A percentile compares a stretch with the other conserved stretches of the same genome.
phyloP scores from a whole-genome alignment of 2,888 invertebrate species.

The Leucoptera coffeella region DNA sequence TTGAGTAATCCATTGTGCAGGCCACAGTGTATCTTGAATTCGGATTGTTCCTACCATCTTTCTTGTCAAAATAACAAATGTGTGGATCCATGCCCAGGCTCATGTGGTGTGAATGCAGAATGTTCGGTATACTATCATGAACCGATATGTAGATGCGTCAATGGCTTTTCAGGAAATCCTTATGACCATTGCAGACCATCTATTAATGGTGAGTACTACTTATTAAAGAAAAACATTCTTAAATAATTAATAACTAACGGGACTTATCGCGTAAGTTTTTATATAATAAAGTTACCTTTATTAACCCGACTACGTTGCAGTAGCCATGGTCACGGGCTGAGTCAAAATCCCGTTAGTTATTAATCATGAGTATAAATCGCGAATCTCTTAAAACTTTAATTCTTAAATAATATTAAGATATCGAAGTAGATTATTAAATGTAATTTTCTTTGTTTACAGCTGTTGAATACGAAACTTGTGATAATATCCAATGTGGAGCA shows the following conservation, averaged over 20 bases:
- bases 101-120: conserved; percentile 68
- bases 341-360: neutral
- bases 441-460: conserved; percentile 21
- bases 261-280: no score
- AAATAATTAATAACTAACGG: conserved; percentile 2
- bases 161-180: conserved; percentile 67
- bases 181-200: conserved; percentile 67
- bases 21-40: conserved; percentile 76
- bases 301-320: no score
- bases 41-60: conserved; percentile 72
- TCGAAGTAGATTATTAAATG: conserved; percentile 2
- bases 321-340: no score
- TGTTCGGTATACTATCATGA: conserved; percentile 67
- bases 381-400: no score
- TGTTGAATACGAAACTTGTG: conserved; percentile 51
- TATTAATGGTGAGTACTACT: conserved; percentile 37
- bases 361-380: no score
- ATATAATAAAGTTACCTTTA: no score
- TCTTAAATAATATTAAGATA: conserved; percentile 2
- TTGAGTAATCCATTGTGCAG: conserved; percentile 67
- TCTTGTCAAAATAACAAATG: conserved; percentile 72
- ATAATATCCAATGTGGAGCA: conserved; percentile 64
- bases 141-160: conserved; percentile 65
- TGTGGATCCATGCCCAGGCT: conserved; percentile 71
- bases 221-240: conserved; percentile 4